phyloP scores from a whole-genome alignment of 2,797 vertebrate genomes.

The Apogon talboti region DNA sequence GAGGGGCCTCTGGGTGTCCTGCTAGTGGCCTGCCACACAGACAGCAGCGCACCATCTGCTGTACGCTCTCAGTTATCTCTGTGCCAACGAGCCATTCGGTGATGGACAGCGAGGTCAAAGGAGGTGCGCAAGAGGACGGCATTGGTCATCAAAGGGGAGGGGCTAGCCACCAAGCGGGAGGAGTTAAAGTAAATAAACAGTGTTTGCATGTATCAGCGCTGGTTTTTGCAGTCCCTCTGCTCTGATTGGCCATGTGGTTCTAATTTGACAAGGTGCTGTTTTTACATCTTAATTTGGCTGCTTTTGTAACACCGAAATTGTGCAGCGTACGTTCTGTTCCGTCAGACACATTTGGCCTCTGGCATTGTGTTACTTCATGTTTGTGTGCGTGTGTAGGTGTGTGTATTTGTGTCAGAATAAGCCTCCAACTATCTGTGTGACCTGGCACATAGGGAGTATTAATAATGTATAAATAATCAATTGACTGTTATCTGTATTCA shows the following conservation, averaged over 20 bases:
- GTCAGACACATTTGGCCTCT: slow-evolving; percentile 71
- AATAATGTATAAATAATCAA: slow-evolving; percentile 85
- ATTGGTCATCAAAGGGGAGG: slow-evolving; percentile 34
- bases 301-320: slow-evolving; percentile 67
- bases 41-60: slow-evolving; percentile 84
- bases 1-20: slow-evolving; percentile 71
- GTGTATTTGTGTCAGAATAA: slow-evolving; percentile 63
- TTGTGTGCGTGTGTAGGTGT: slow-evolving; percentile 43
- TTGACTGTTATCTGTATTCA: slow-evolving; percentile 76
- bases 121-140: slow-evolving; percentile 37
- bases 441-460: slow-evolving; percentile 69
- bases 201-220: too few relatives aligned
- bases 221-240: slow-evolving; percentile 38
- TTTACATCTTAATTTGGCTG: slow-evolving; percentile 60
- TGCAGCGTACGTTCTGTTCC: slow-evolving; percentile 67
- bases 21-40: slow-evolving; percentile 77
- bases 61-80: slow-evolving; percentile 64
- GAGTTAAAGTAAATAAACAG: slow-evolving; percentile 37
- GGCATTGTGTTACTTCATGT: slow-evolving; percentile 62
- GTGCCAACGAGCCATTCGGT: slow-evolving; percentile 74
- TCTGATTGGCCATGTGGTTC: slow-evolving; percentile 71
- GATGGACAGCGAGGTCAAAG: slow-evolving; percentile 63
- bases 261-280: slow-evolving; percentile 62
- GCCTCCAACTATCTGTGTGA: slow-evolving; percentile 69
- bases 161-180: slow-evolving; percentile 30